Conservation (phyloP, 2,888 invertebrate genomes). For the Hofmannophila pseudospretella region DNA sequence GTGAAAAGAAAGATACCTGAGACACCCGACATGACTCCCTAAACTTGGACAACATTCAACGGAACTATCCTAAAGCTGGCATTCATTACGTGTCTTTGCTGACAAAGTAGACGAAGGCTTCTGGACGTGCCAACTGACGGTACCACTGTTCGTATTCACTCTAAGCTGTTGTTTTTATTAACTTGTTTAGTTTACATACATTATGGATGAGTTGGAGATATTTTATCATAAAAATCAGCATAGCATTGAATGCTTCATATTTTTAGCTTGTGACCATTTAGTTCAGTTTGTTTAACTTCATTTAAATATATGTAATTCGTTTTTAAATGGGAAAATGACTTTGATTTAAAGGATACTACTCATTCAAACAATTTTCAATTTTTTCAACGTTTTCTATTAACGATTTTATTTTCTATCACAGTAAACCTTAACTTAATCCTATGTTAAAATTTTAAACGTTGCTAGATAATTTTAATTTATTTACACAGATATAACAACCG, state of each 20-base stretch:
- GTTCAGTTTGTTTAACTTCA: slow-evolving; percentile 69
- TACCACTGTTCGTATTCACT: slow-evolving; percentile 53
- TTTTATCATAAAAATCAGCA: slow-evolving; percentile 43
- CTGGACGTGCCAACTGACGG: slow-evolving; percentile 63
- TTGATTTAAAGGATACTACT: slow-evolving; percentile 13
- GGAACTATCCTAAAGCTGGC: slow-evolving; percentile 69
- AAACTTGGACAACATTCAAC: slow-evolving; percentile 72
- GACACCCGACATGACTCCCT: slow-evolving; percentile 40
- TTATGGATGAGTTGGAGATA: slow-evolving; percentile 48
- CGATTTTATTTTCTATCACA: slow-evolving; percentile 51
- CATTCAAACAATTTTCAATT: slow-evolving; percentile 8
- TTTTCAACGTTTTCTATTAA: slow-evolving; percentile 11
- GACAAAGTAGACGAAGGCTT: slow-evolving; percentile 53
- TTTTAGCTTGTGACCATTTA: slow-evolving; percentile 65
- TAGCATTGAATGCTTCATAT: slow-evolving; percentile 52
- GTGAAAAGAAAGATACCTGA: slow-evolving; percentile 75
- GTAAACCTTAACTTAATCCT: slow-evolving; percentile 28
- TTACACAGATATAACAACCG: background rate
- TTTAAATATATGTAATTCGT: slow-evolving; percentile 63
- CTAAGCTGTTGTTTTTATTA: slow-evolving; percentile 51
- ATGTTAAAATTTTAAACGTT: slow-evolving; percentile 12
- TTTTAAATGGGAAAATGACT: slow-evolving; percentile 38
- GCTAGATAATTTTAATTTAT: background rate
- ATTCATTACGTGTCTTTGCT: slow-evolving; percentile 53
- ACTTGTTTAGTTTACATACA: slow-evolving; percentile 54